Conservation (phyloP, 2,797 vertebrate genomes). For the Psittacula derbiana region DNA sequence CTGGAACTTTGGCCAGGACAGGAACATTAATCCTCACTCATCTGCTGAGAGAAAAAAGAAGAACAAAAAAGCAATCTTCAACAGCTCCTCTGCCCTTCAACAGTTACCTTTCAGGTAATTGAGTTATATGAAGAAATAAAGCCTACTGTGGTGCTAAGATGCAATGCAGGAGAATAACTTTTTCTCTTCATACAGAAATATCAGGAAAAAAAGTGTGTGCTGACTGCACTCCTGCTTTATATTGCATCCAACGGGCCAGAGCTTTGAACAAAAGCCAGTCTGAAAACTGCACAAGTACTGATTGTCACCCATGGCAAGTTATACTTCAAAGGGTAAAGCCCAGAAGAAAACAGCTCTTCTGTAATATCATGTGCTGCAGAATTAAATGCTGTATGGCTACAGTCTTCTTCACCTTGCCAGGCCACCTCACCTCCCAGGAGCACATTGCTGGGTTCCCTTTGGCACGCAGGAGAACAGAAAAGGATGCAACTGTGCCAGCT, state of each 20-base stretch:
- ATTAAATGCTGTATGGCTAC: neutral
- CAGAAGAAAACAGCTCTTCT: neutral
- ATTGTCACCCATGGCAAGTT: constrained; percentile 8
- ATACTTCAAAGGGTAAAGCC: neutral
- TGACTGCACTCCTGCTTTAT: neutral
- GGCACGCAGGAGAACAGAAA: neutral
- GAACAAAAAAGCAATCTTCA: neutral
- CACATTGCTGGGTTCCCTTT: neutral
- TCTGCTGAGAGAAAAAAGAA: neutral
- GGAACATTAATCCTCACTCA: neutral
- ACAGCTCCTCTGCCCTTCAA: neutral
- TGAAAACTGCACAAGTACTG: neutral
- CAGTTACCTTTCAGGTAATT: neutral
- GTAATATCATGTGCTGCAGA: neutral
- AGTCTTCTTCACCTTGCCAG: neutral
- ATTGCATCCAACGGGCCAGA: neutral
- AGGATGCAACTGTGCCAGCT: neutral
- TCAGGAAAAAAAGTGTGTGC: accelerated
- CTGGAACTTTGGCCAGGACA: neutral
- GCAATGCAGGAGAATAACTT: neutral
- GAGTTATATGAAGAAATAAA: neutral
- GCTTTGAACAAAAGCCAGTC: constrained; percentile 24
- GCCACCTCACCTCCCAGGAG: neutral
- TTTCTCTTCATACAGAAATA: neutral
- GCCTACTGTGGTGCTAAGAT: neutral